Evolutionary conservation across 2,797 vertebrate genomes (phyloP).

Genomic region (Todus mexicanus): DNA sequence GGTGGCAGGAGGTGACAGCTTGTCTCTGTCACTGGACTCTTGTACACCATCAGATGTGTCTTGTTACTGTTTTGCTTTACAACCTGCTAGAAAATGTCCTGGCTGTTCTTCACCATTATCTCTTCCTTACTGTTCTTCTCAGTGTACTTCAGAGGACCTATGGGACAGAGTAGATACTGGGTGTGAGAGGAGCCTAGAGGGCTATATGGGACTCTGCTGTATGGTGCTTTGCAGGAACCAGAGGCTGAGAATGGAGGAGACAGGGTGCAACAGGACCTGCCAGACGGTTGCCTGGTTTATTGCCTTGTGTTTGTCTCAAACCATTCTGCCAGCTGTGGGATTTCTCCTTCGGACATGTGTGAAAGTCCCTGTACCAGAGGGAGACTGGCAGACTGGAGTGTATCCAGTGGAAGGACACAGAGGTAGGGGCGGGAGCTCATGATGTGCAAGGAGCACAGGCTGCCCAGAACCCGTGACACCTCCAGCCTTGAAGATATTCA

Average conservation of each 20-base stretch:
- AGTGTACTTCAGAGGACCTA: neutral
- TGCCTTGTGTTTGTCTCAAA: neutral
- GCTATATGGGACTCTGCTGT: neutral
- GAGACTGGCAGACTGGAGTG: neutral
- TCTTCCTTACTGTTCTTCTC: neutral
- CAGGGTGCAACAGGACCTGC: neutral
- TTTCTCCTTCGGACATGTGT: neutral
- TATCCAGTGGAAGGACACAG: neutral
- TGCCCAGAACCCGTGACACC: neutral
- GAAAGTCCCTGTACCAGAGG: neutral
- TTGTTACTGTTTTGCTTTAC: neutral
- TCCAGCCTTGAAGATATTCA: neutral
- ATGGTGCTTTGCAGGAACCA: neutral
- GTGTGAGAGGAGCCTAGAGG: neutral
- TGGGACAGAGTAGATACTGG: neutral
- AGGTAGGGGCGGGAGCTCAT: neutral
- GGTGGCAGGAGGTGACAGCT: neutral
- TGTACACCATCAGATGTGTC: fast-evolving
- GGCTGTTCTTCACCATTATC: neutral
- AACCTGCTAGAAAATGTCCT: neutral
- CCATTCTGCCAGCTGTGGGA: neutral
- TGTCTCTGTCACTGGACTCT: fast-evolving
- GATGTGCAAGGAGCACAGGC: neutral
- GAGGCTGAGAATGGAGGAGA: neutral
- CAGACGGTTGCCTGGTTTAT: neutral